Evolutionary conservation across 2,113 vertebrate species (phyloP).

Genomic region (Aspidoscelis tigris): DNA sequence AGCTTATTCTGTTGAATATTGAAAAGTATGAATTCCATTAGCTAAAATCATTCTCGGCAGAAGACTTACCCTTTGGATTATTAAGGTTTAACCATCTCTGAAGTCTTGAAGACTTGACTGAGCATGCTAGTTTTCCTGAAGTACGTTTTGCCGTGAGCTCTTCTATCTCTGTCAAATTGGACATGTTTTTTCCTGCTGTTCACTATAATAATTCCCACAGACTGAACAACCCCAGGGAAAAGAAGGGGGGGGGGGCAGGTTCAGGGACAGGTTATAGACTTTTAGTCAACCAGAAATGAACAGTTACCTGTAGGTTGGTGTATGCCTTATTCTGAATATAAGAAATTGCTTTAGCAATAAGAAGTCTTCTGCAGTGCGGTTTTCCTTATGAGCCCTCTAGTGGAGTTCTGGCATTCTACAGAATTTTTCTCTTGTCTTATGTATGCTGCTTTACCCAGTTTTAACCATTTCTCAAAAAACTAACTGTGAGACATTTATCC

Average conservation of each 20-base stretch:
- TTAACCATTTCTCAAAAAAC: not conserved
- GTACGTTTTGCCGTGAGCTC: slow-evolving; percentile 59
- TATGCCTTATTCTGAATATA: not conserved
- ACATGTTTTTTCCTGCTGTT: slow-evolving; percentile 75
- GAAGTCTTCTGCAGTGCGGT: not conserved
- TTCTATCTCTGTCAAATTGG: slow-evolving; percentile 57
- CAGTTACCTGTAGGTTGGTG: slow-evolving; percentile 22
- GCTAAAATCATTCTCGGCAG: not conserved
- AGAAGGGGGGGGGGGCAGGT: slow-evolving; percentile 37
- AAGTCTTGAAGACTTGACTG: not conserved
- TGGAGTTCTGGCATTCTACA: not conserved
- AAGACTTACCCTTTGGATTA: slow-evolving; percentile 20
- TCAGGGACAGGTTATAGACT: slow-evolving; percentile 76
- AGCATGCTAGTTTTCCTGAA: slow-evolving; percentile 65
- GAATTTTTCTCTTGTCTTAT: not conserved
- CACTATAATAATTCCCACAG: slow-evolving; percentile 70
- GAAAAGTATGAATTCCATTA: not conserved
- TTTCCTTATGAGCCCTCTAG: slow-evolving; percentile 10
- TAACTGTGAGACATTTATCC: not conserved
- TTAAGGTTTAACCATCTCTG: slow-evolving; percentile 34
- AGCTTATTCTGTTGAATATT: not conserved
- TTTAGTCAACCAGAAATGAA: slow-evolving; percentile 66
- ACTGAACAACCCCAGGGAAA: slow-evolving; percentile 53
- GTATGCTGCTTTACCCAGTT: not conserved
- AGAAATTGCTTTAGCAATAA: not conserved